Base-by-base conservation (phyloP, 2,888 invertebrate species). In the Oscheius myriophilus region DNA sequence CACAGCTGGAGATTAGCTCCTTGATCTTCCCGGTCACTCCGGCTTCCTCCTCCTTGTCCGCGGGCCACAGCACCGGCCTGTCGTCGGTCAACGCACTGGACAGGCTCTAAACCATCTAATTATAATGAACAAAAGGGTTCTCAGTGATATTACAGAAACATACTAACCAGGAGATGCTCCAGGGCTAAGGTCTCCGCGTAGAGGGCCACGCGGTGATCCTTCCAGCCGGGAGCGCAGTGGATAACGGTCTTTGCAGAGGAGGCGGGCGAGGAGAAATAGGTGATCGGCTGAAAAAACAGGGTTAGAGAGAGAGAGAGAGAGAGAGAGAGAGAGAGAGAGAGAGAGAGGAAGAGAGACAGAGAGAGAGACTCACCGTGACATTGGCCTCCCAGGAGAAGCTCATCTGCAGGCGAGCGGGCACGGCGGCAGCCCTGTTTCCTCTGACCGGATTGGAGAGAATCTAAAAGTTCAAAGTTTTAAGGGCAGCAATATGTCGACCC, bases 181-280 rank as follows among this genome's bases (percentile, higher is more conserved):
- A 70, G 52, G 14, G 57, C 41, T 25, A 46, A 25, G 49, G 54
- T 61, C 21, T 57, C 45, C 14, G 53, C 53, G 49, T 45, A 54
- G 25, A 58, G 66, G 12, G 26, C 58, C 12, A 70, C 54, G 4
- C 66, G 58, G 49, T 43, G 49, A 41, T 70, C 70, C 45, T 54
- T 65, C 65, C 65, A 70, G 16, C 70, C 70, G 16, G 70, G 70
- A 46, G 43, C 25, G n/a, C 67, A 51, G 7, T 42, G 55, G 16
- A 69, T n/a, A 3, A 42, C 42, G 11, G 46, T 63, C 16, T 39
- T 63, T 6, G 69, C 51, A n/a, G 54, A 42, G 16, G 69, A n/a
- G 25, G 62, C 39, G 12, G 67, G 67, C 39, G 61, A 18, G 16
- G 55, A 23, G 4, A 67, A 26, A 18, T 16, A 67, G 4, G 61